Evolutionary conservation across 35 echinoderm and acorn worm species (phyloP), one percentile per base, ranked within the genome.

Genomic region (Amphiura filiformis): DNA sequence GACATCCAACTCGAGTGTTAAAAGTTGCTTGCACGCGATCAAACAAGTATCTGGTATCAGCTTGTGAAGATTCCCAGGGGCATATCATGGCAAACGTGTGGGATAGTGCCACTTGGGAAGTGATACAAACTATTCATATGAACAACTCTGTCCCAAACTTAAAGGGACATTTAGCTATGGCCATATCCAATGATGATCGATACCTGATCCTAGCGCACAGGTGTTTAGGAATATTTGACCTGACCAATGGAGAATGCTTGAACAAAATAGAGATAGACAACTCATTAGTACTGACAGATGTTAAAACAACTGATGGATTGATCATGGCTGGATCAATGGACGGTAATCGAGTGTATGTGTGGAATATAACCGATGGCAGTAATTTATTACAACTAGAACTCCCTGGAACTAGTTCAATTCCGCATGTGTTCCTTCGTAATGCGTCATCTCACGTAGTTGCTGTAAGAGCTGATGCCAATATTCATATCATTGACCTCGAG

Each of bases 11-110:
- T 36, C 80, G 87, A 78, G 87, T 96, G 1, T 47, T 89, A 44
- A 81, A 41, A 35, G 84, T 96, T 22, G 39, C 65, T 14, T 88
- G 77, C 30, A 89, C 94, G 0, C 33, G 57, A 0, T 61, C 52
- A 30, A 82, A 39, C 32, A 77, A 87, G 32, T 32, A 87, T 0
- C 88, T 96, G 36, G 37, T 96, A 20, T 93, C 94, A 13, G 79
- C 65, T 26, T 96, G 90, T 84, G 81, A 93, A 38, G 87, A 87
- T 39, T 38, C 31, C 39, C 40, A 89, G 31, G 84, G 84, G 22
- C 77, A 89, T 32, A 87, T 86, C 17, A 88, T 96, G 86, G 82
- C 87, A 52, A 93, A 90, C 28, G 82, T 96, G 13, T 96, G 94
- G 94, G 84, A 96, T 70, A 36, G 82, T 38, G 33, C 75, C 32